Evolutionary conservation across 92 coral and sea anemone species (phyloP), one percentile per base, ranked within the genome.

Genomic region (Phenganax stokvisi): DNA sequence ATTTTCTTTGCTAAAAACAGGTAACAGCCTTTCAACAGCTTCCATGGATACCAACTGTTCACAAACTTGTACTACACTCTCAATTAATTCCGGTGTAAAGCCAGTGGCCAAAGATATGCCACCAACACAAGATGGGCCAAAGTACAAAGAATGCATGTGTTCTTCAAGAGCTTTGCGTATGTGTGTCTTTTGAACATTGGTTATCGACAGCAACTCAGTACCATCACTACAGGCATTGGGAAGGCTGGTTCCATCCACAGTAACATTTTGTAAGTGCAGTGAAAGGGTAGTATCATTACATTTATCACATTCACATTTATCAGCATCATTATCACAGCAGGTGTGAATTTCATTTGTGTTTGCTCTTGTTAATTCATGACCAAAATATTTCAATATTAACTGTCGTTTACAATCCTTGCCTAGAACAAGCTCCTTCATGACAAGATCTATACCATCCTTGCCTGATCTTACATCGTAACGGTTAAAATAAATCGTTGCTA

Each of bases 271-370:
- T 15, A 57, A 10, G 12, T 57, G 12, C 60, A 57, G 16, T 57
- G 60, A 10, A 57, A 57, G 3, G 60, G 60, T 10, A 10, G 4
- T 64, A 59, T 54, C 62, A 8, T 83, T 9, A 72, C 90, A 87
- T 71, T 76, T 73, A 65, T 79, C 74, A 84, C 91, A 89, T 15
- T 51, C 9, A 75, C 89, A 89, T 44, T 9, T 72, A 10, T 59
- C 10, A 31, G 52, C 75, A 54, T 83, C 84, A 58, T 57, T 78
- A 59, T 89, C 91, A 75, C 91, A 89, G 54, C 91, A 89, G 7
- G 80, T 73, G 64, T 89, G 91, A 10, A 54, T 55, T 17, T 71
- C 62, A 2, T 2, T 57, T 10, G 60, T 57, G 60, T 57, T 57
- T 31, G 54, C 54, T 52, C 72, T 56, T 27, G 29, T 74, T 8